These are phyloP conservation scores for Heterotilapia buettikoferi DNA, from an alignment of 2,113 vertebrate species.

Conservation along the genomic window DNA sequence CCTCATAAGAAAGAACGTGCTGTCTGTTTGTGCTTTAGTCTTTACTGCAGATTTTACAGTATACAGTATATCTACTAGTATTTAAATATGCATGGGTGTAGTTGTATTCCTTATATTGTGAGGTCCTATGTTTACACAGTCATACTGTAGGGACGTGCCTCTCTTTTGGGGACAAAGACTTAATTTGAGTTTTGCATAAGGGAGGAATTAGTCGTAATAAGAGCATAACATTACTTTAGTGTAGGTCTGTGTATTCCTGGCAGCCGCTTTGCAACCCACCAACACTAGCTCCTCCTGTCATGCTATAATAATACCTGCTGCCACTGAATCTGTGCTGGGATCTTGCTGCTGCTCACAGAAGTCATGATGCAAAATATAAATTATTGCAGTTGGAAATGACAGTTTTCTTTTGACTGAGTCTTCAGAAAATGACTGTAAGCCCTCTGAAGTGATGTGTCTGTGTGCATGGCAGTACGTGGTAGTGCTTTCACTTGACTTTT, in stretches of 20 bases:
- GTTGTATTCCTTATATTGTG: background rate
- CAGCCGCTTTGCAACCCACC: background rate
- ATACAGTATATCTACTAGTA: background rate
- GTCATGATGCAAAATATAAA: background rate
- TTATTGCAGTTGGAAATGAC: background rate
- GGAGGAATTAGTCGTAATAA: background rate
- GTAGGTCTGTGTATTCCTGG: background rate
- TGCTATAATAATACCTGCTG: background rate
- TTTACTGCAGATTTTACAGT: background rate
- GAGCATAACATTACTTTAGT: background rate
- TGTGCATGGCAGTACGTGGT: background rate
- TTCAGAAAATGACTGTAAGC: background rate
- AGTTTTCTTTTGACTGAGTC: background rate
- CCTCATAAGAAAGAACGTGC: background rate
- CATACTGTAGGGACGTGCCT: background rate
- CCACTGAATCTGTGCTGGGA: background rate
- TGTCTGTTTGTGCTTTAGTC: background rate
- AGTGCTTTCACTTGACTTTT: slow-evolving; percentile 22
- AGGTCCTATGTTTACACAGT: background rate
- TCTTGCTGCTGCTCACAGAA: background rate
- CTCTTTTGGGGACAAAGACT: background rate
- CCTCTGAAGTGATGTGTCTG: background rate
- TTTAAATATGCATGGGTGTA: background rate
- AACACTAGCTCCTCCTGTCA: background rate
- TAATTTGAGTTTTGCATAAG: background rate